Evolutionary conservation across 2,797 vertebrate genomes (phyloP).

Genomic region (Loris lydekkerianus): DNA sequence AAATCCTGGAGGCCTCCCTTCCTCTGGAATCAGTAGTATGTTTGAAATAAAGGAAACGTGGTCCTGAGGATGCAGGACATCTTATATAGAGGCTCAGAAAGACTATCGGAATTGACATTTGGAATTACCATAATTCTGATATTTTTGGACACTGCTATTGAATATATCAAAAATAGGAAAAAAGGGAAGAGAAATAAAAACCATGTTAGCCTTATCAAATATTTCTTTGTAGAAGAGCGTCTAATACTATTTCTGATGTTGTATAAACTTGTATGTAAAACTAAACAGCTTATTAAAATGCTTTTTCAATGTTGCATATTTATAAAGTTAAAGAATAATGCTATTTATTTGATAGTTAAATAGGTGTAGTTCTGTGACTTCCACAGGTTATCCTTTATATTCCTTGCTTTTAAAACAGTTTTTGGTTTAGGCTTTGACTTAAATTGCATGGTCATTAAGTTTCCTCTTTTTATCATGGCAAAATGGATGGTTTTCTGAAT

Average conservation of each 20-base stretch:
- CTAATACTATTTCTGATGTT: not conserved
- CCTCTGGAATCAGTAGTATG: not conserved
- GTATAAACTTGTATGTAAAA: not conserved
- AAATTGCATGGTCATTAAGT: not conserved
- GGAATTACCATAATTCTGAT: not conserved
- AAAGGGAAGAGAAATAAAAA: not conserved
- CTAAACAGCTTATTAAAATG: not conserved
- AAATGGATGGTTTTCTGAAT: slow-evolving; percentile 65
- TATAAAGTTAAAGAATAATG: slow-evolving; percentile 59
- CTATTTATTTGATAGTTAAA: slow-evolving; percentile 22
- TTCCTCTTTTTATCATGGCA: slow-evolving; percentile 66
- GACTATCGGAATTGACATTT: not conserved
- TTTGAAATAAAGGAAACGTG: not conserved
- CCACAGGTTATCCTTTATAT: slow-evolving; percentile 26
- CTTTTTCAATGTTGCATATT: slow-evolving; percentile 38
- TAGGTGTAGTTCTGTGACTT: slow-evolving; percentile 39
- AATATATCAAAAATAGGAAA: not conserved
- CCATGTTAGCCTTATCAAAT: not conserved
- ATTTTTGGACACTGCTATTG: not conserved
- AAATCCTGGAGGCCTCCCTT: not conserved
- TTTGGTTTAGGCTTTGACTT: slow-evolving; percentile 58
- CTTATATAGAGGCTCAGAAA: not conserved
- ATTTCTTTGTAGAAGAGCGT: slow-evolving; percentile 26
- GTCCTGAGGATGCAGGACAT: not conserved
- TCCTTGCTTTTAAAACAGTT: slow-evolving; percentile 41